A percentile compares a stretch with the other conserved stretches of the same genome.
Conservation (phyloP, 1,140 invertebrate genomes). For the Rhysida immarginata region DNA sequence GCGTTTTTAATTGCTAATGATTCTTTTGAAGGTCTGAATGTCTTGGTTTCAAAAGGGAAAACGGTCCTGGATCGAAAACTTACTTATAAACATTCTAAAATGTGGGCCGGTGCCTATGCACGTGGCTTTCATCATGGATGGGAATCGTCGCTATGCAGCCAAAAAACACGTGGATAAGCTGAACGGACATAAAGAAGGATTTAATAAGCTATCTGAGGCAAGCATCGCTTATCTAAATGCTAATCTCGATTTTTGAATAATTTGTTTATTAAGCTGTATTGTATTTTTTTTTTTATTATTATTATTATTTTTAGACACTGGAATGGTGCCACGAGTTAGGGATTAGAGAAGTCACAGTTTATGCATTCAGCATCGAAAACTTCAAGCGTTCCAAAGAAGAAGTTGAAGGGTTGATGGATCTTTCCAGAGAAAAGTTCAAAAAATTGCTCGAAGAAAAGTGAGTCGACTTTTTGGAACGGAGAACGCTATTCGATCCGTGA, state of each 20-base stretch:
- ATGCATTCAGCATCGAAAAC: constrained; percentile 99
- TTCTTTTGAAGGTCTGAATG: too few species aligned
- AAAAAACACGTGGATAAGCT: constrained; percentile 57
- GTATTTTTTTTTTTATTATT: constrained; percentile 13
- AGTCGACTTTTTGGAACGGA: too few species aligned
- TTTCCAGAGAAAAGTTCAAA: constrained; percentile 77
- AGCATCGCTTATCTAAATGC: too few species aligned
- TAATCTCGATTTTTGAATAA: too few species aligned
- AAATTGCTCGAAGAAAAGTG: constrained; percentile 72
- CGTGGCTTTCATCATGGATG: constrained; percentile 97
- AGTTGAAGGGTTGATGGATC: constrained; percentile 72
- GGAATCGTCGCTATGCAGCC: constrained; percentile 85
- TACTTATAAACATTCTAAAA: constrained; percentile 61
- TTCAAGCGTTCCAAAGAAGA: constrained; percentile 88
- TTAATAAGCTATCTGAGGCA: constrained; percentile 79
- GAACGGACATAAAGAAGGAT: constrained; percentile 82
- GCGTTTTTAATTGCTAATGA: too few species aligned
- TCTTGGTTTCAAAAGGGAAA: constrained; percentile 62
- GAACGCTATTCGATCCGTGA: too few species aligned
- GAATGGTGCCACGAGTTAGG: constrained; percentile 62
- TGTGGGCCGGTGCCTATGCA: constrained; percentile 73
- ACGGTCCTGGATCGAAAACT: constrained; percentile 54
- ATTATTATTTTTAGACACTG: constrained; percentile 42
- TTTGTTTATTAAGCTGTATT: too few species aligned
- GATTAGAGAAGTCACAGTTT: constrained; percentile 84